These are phyloP conservation scores for Callinectes sapidus DNA, from an alignment of 2,888 invertebrate genomes.

Conservation along the genomic window DNA sequence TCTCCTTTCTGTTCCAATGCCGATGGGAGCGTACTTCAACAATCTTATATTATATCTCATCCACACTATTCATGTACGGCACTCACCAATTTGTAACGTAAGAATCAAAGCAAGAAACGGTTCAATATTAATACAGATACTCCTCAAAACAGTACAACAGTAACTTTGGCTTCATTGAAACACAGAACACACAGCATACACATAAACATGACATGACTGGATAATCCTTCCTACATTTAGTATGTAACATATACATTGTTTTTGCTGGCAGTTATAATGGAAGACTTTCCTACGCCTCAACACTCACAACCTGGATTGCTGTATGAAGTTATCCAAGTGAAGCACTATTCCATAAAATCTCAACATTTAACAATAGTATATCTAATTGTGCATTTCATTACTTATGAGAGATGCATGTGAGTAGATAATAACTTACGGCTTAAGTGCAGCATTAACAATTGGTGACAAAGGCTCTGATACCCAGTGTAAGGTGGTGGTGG, in stretches of 20 bases:
- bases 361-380: background rate
- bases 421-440: background rate
- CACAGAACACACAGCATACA: background rate
- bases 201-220: background rate
- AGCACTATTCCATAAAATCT: background rate
- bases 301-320: background rate
- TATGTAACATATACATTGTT: background rate
- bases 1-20: too few relatives aligned
- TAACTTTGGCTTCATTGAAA: background rate
- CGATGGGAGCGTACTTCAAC: too few relatives aligned
- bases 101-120: background rate
- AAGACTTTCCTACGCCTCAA: slow-evolving; percentile 17
- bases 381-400: background rate
- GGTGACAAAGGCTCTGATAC: background rate
- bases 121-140: background rate
- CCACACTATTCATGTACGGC: background rate
- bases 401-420: background rate
- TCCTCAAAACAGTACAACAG: background rate
- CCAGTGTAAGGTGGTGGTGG: background rate
- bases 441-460: background rate
- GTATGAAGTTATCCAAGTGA: background rate
- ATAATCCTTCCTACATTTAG: background rate
- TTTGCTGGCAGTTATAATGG: slow-evolving; percentile 15
- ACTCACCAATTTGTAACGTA: background rate
- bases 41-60: too few relatives aligned